Percentiles rank a stretch among this genome's conserved stretches.
Evolutionary conservation across 2,888 invertebrate genomes (phyloP).

Genomic region (Omphaloscelis lunosa): DNA sequence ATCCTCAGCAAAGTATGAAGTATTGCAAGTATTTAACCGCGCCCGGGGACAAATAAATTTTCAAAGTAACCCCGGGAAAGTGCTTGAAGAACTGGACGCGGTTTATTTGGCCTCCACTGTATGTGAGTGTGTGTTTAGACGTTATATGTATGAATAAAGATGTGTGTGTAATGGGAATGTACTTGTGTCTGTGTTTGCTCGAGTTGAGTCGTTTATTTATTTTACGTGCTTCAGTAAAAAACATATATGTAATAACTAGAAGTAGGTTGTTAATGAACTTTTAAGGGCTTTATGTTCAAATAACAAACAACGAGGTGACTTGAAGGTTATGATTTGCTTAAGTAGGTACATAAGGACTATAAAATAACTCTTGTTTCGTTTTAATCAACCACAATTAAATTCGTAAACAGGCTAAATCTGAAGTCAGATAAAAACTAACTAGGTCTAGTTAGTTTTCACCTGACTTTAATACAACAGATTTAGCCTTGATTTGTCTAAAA

Average conservation of each 20-base stretch:
- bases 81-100: conserved; percentile 64
- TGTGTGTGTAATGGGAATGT: conserved; percentile 2
- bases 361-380: neutral
- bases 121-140: conserved; percentile 11
- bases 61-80: conserved; percentile 64
- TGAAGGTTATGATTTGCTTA: neutral
- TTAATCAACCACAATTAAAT: neutral
- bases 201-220: conserved; percentile 10
- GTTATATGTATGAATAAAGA: neutral
- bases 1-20: conserved; percentile 70
- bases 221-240: conserved; percentile 9
- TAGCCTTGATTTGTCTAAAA: neutral
- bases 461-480: no score
- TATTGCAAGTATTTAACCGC: conserved; percentile 69
- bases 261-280: neutral
- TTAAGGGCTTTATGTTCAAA: neutral
- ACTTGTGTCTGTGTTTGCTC: conserved; percentile 5
- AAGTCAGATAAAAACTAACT: neutral
- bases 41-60: conserved; percentile 67
- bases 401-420: neutral
- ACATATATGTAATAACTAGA: neutral
- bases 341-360: no score
- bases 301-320: neutral
- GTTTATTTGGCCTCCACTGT: conserved; percentile 53
- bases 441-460: no score